Conservation (phyloP, 1,140 invertebrate genomes). For the Centruroides sculpturatus region DNA sequence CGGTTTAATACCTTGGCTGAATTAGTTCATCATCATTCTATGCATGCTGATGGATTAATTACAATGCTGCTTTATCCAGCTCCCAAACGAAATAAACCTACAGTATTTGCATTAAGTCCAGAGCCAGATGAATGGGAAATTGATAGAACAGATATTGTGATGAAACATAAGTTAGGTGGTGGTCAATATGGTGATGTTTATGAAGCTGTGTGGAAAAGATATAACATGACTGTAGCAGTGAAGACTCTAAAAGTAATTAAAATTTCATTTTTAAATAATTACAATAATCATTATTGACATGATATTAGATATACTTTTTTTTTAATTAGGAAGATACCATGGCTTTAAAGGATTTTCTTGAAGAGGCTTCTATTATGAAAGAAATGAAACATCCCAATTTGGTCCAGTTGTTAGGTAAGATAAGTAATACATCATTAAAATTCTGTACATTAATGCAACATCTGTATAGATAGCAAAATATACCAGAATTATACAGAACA, state of each 20-base stretch:
- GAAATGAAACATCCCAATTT: constrained; percentile 99
- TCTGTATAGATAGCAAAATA: no score
- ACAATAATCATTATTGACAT: not conserved
- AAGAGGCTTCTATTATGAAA: constrained; percentile 99
- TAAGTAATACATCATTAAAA: no score
- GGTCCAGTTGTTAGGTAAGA: constrained; percentile 72
- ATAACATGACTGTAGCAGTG: constrained; percentile 89
- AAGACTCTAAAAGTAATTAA: constrained; percentile 77
- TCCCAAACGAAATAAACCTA: constrained; percentile 91
- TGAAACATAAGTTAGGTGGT: constrained; percentile 95
- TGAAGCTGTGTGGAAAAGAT: constrained; percentile 94
- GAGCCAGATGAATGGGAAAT: constrained; percentile 97
- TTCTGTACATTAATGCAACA: no score
- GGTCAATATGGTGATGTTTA: constrained; percentile 99
- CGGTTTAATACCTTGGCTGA: constrained; percentile 95
- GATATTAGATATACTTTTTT: not conserved
- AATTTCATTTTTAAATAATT: constrained; percentile 1
- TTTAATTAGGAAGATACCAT: constrained; percentile 81
- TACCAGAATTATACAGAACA: no score
- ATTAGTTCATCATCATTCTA: constrained; percentile 95
- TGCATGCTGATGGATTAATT: constrained; percentile 86
- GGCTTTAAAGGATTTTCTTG: constrained; percentile 97
- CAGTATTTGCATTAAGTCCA: constrained; percentile 75
- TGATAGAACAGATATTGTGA: constrained; percentile 92
- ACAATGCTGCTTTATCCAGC: constrained; percentile 94